These are phyloP conservation scores for Ceratitis capitata DNA, from an alignment of 1,140 invertebrate species.

Conservation along the genomic window DNA sequence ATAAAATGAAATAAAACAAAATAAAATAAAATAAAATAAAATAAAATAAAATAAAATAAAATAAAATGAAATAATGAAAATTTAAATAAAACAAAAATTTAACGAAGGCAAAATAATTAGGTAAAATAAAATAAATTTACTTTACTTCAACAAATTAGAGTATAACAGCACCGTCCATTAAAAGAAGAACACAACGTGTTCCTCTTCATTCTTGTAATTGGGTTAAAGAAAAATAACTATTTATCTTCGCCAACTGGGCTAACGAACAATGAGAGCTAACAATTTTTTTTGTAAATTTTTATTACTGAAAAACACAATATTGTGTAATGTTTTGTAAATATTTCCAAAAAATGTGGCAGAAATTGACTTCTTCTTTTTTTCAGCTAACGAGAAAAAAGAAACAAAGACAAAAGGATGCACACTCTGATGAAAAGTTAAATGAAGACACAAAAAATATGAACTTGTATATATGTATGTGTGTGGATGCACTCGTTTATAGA, in stretches of 20 bases:
- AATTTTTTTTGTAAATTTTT: slow-evolving; percentile 47
- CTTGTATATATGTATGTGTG: not conserved
- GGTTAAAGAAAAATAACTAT: not conserved
- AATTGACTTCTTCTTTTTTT: not conserved
- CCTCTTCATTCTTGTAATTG: not conserved
- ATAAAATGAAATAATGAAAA: not conserved
- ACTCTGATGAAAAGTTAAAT: not conserved
- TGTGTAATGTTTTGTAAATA: slow-evolving; percentile 60
- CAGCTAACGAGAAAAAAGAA: not conserved
- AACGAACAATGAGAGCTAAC: not conserved
- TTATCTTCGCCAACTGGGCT: not conserved
- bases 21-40: not conserved
- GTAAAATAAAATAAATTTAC: not conserved
- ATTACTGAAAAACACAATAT: slow-evolving; percentile 51
- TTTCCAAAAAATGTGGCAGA: slow-evolving; percentile 30
- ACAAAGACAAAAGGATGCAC: not conserved
- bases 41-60: not conserved
- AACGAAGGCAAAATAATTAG: not conserved
- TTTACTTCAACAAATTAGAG: not conserved
- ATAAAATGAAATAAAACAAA: not conserved
- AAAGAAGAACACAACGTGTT: not conserved
- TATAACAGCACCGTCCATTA: not conserved
- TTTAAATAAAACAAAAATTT: not conserved
- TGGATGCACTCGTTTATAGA: not conserved
- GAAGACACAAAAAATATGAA: too few species aligned